These are phyloP conservation scores for Dryococelus australis DNA, from an alignment of 2,888 invertebrate genomes.

Conservation along the genomic window DNA sequence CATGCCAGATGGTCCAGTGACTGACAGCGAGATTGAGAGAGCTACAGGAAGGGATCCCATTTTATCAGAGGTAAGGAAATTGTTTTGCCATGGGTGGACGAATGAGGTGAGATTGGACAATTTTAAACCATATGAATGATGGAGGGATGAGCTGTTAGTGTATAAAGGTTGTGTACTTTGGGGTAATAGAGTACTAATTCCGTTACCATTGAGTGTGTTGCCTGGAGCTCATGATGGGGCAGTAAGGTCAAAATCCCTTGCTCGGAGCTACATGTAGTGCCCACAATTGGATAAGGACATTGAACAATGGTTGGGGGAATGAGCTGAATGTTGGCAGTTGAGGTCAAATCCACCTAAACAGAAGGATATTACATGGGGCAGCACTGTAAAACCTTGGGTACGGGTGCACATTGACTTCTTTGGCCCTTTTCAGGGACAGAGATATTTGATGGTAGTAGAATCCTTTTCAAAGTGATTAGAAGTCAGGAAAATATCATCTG, in stretches of 20 bases:
- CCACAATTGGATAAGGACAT: constrained; percentile 43
- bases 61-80: too few species aligned
- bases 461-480: constrained; percentile 46
- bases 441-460: constrained; percentile 48
- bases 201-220: constrained; percentile 26
- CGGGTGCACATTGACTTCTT: constrained; percentile 50
- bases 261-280: constrained; percentile 44
- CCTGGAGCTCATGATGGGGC: constrained; percentile 35
- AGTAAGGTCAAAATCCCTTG: constrained; percentile 37
- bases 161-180: neutral
- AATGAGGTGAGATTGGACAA: too few species aligned
- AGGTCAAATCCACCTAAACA: constrained; percentile 35
- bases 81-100: too few species aligned
- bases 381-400: constrained; percentile 48
- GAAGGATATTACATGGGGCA: constrained; percentile 34
- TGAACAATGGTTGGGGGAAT: constrained; percentile 36
- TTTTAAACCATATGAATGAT: too few species aligned
- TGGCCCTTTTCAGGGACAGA: constrained; percentile 46
- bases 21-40: too few species aligned
- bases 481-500: constrained; percentile 34
- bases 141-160: too few species aligned
- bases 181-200: constrained; percentile 28
- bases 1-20: too few species aligned
- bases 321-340: constrained; percentile 38
- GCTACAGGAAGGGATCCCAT: too few species aligned